Evolutionary conservation across 2,797 vertebrate genomes (phyloP).

Genomic region (Nasua narica): DNA sequence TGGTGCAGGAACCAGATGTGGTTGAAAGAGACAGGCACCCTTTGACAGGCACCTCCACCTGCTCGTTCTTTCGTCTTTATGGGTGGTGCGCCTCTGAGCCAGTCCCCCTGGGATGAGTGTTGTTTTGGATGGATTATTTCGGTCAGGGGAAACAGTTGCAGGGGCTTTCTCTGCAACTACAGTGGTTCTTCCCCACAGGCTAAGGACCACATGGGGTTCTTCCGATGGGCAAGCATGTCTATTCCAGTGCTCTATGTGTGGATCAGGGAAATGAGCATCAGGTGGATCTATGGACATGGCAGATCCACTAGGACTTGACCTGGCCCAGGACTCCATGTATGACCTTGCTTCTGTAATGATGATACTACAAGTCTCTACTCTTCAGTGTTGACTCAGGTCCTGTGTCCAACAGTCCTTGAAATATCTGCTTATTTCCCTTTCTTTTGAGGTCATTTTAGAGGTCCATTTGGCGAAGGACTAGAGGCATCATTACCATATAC

Average conservation of each 20-base stretch:
- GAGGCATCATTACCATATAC: not conserved
- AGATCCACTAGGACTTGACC: not conserved
- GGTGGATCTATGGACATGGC: not conserved
- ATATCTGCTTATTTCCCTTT: not conserved
- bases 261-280: not conserved
- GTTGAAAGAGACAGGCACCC: not conserved
- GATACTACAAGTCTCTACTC: not conserved
- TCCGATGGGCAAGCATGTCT: not conserved
- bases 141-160: not conserved
- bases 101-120: accelerated
- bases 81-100: not conserved
- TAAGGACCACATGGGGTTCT: not conserved
- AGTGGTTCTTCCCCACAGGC: not conserved
- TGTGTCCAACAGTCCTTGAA: not conserved
- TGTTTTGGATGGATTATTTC: not conserved
- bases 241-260: not conserved
- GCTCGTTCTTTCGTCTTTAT: not conserved
- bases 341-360: not conserved
- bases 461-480: not conserved
- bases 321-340: not conserved
- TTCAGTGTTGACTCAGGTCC: not conserved
- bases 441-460: not conserved
- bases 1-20: not conserved
- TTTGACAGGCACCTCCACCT: not conserved
- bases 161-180: not conserved